These are phyloP conservation scores for Spongilla lacustris DNA, from an alignment of 37 sponge, comb jelly and placozoan genomes.

Conservation along the genomic window DNA sequence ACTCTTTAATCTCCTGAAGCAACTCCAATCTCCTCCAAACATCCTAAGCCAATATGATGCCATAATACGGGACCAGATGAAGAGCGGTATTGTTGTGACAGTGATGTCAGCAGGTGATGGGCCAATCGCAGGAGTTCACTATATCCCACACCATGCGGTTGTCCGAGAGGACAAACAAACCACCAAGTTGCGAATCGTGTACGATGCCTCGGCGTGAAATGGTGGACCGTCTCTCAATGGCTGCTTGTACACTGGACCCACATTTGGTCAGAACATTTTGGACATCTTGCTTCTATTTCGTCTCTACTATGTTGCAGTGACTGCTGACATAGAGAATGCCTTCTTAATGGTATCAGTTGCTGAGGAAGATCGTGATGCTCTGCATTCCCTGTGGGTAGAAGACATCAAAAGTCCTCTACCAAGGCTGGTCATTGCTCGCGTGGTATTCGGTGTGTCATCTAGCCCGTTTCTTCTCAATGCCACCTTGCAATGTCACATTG, in stretches of 20 bases:
- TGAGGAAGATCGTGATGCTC: conserved; percentile 1
- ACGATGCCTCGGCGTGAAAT: not conserved
- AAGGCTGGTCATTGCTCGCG: not conserved
- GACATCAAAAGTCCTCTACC: not conserved
- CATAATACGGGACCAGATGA: too few species aligned
- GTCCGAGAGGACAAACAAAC: not conserved
- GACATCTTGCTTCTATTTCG: conserved; percentile 12
- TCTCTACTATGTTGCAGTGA: not conserved
- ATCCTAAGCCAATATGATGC: too few species aligned
- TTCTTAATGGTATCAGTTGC: conserved; percentile 12
- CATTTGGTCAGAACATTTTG: conserved; percentile 7
- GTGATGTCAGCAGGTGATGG: too few species aligned
- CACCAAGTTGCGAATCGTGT: not conserved
- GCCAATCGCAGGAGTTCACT: too few species aligned
- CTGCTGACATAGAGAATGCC: conserved; percentile 18
- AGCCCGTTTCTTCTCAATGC: conserved; percentile 22
- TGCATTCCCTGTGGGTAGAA: conserved; percentile 23
- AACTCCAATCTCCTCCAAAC: too few species aligned
- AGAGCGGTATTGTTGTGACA: too few species aligned
- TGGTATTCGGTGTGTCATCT: conserved; percentile 7
- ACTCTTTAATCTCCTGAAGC: too few species aligned
- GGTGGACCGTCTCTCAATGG: conserved; percentile 16
- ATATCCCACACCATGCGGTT: too few species aligned
- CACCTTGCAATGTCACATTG: not conserved
- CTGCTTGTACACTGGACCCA: conserved; percentile 21